Evolutionary conservation across 1,140 invertebrate species (phyloP).

Genomic region (Cyrtorhinus lividipennis): DNA sequence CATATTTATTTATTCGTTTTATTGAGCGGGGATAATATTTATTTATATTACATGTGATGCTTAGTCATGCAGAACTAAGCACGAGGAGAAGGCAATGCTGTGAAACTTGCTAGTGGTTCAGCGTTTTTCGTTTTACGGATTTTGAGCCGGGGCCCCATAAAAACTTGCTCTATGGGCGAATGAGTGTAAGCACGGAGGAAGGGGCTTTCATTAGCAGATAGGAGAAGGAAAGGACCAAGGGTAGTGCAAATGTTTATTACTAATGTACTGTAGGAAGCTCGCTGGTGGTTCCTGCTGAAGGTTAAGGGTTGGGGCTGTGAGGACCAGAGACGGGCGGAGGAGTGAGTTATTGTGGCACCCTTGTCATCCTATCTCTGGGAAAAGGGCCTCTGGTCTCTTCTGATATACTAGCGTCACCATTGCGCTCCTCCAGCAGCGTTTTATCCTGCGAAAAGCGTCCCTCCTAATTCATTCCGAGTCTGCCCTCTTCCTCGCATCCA

Average conservation of each 20-base stretch:
- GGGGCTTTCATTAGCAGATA: conserved; percentile 3
- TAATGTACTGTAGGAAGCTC: conserved; percentile 14
- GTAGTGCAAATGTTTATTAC: conserved; percentile 14
- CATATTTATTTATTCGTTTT: too few species aligned
- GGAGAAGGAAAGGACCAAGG: not conserved
- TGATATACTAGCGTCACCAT: not conserved
- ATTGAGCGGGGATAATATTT: too few species aligned
- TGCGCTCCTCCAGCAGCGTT: conserved; percentile 7
- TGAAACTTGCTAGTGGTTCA: too few species aligned
- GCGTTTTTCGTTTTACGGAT: too few species aligned
- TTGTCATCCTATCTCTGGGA: conserved; percentile 10
- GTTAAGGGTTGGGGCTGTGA: not conserved
- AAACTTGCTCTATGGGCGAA: too few species aligned
- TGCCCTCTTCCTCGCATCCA: not conserved
- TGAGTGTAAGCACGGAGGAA: too few species aligned
- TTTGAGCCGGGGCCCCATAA: too few species aligned
- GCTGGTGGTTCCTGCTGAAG: too few species aligned
- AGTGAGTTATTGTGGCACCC: conserved; percentile 14
- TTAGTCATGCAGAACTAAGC: too few species aligned
- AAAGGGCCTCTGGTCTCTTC: not conserved
- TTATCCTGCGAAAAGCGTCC: conserved; percentile 6
- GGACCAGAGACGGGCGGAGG: not conserved
- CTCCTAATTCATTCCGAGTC: conserved; percentile 17
- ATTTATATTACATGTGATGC: too few species aligned
- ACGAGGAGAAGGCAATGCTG: too few species aligned